A percentile compares a stretch with the other conserved stretches of the same genome.
Conservation (phyloP, 1,140 invertebrate species). For the Zaprionus africanus region DNA sequence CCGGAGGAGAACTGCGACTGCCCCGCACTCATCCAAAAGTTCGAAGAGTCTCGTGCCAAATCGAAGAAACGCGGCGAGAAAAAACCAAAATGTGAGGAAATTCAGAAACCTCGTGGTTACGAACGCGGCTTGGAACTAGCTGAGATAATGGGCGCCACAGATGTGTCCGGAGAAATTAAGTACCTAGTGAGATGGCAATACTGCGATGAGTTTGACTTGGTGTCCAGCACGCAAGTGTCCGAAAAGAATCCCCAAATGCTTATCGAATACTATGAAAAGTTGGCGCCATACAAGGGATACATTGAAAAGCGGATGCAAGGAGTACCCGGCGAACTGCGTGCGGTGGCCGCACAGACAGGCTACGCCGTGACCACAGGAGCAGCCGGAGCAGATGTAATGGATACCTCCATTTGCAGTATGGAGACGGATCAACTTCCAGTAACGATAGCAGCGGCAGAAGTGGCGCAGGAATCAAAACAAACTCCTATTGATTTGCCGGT, state of each 20-base stretch:
- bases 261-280: conserved; percentile 76
- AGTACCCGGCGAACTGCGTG: conserved; percentile 66
- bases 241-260: conserved; percentile 76
- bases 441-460: background rate
- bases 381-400: conserved; percentile 27
- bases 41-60: conserved; percentile 92
- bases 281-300: conserved; percentile 67
- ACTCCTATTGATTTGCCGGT: conserved; percentile 43
- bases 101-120: conserved; percentile 86
- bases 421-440: conserved; percentile 21
- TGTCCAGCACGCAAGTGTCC: conserved; percentile 58
- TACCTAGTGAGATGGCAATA: conserved; percentile 80
- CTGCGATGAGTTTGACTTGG: conserved; percentile 78
- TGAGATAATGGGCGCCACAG: conserved; percentile 93
- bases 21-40: conserved; percentile 94
- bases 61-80: conserved; percentile 84
- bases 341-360: conserved; percentile 41
- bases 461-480: conserved; percentile 29
- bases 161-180: conserved; percentile 70
- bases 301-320: conserved; percentile 70
- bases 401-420: conserved; percentile 5
- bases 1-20: conserved; percentile 96
- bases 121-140: conserved; percentile 95
- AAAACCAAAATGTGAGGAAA: conserved; percentile 81
- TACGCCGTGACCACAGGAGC: conserved; percentile 37